phyloP scores from a whole-genome alignment of 2,888 invertebrate genomes.

The Nebria brevicollis region DNA sequence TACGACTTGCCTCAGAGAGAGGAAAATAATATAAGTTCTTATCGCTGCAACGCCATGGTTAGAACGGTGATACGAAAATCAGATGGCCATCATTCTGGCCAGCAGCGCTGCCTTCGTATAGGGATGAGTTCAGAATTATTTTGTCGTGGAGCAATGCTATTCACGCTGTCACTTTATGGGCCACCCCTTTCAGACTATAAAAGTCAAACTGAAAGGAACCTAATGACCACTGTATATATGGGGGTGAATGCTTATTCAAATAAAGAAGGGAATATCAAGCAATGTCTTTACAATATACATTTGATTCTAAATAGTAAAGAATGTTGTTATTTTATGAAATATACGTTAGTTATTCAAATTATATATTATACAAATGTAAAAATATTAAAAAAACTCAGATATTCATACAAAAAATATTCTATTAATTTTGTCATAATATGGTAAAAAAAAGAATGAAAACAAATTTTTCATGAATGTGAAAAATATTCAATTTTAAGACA shows the following conservation, averaged over 20 bases:
- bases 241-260: conserved; percentile 18
- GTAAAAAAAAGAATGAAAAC: no score
- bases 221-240: conserved; percentile 2
- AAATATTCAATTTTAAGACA: neutral
- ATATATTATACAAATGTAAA: no score
- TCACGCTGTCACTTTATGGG: conserved; percentile 2
- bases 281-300: neutral
- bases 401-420: no score
- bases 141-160: neutral
- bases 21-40: conserved; percentile 3
- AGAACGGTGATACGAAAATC: conserved; percentile 2
- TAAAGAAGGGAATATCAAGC: neutral
- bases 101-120: neutral
- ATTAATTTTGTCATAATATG: no score
- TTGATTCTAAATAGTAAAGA: no score
- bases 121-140: conserved; percentile 11
- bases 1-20: conserved; percentile 2
- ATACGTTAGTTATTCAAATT: no score
- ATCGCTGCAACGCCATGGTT: conserved; percentile 3
- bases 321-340: no score
- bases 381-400: no score
- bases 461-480: no score
- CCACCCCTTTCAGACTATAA: conserved; percentile 3
- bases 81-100: conserved; percentile 4
- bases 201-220: conserved; percentile 17